Evolutionary conservation across 2,113 vertebrate species (phyloP), one percentile per base, ranked within the genome.

Genomic region (Caretta caretta): DNA sequence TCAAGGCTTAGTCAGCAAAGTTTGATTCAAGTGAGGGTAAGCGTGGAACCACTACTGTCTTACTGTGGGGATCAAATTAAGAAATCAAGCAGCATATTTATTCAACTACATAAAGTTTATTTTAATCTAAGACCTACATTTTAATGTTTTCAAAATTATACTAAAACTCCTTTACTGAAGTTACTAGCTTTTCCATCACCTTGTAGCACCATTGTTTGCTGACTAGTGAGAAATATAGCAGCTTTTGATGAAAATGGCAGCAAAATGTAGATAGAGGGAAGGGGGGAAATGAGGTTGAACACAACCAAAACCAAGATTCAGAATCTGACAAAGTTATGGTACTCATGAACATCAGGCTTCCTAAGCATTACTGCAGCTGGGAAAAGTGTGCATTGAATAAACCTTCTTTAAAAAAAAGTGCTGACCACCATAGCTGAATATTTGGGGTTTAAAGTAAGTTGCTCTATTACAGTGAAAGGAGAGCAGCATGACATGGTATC

Each of bases 111-210:
- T 54, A 86, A 78, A 38, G 72, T 48, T 78, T 78, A 48, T 25
- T 48, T 48, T 78, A 76, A 76, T 46, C 72, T 76, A 35, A 69
- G 8, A n/a, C 62, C 62, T n/a, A 69, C 22, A 25, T 76, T 42
- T 27, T 27, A 46, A 48, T 78, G 42, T 88, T 96, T 86, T 95
- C 91, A 35, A 92, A 95, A 93, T 95, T 96, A 96, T 27, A 3
- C 86, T 87, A 97, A 97, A 97, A 95, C 89, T 89, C 88, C 96
- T 95, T 94, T 96, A 97, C 97, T 96, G 97, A 97, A 97, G 95
- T 96, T 95, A 97, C 96, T 97, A 97, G 96, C 93, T 87, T 93
- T 94, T 96, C 96, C 87, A 93, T 96, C 96, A 96, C 95, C 91
- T 96, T 96, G 94, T 90, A 96, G 75, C 96, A 94, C 89, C 69